Percentiles rank a stretch among this genome's conserved stretches.
Evolutionary conservation across 2,113 vertebrate genomes (phyloP).

Genomic region (Silurus glanis): DNA sequence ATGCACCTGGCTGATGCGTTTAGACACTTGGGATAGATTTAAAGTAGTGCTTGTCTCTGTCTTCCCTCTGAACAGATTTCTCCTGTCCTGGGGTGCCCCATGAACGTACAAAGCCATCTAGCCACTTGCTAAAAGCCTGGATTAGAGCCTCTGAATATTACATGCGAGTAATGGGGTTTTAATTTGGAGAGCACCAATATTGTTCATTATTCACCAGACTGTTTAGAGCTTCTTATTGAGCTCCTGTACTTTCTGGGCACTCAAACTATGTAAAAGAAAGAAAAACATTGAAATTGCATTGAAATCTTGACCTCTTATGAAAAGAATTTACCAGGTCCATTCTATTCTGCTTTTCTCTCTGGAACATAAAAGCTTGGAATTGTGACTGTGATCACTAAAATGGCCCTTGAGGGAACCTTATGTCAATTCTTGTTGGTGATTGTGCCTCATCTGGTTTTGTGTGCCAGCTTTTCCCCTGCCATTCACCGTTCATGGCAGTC

Average conservation of each 20-base stretch:
- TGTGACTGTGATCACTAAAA: conserved; percentile 38
- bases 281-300: conserved; percentile 25
- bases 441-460: conserved; percentile 37
- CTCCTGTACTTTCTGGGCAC: conserved; percentile 20
- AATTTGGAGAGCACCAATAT: conserved; percentile 41
- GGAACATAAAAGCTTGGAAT: conserved; percentile 34
- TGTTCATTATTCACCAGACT: conserved; percentile 43
- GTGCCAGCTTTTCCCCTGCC: conserved; percentile 25
- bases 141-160: conserved; percentile 56
- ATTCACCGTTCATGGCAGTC: conserved; percentile 36
- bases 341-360: conserved; percentile 20
- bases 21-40: conserved; percentile 38
- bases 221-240: conserved; percentile 23
- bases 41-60: conserved; percentile 15
- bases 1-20: conserved; percentile 29
- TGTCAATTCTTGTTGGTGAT: conserved; percentile 43
- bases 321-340: conserved; percentile 22
- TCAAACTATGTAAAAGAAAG: neutral
- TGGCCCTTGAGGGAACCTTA: conserved; percentile 45
- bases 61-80: conserved; percentile 43
- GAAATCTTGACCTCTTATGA: conserved; percentile 46
- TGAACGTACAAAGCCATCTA: conserved; percentile 29
- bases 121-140: conserved; percentile 50
- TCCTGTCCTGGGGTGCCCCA: conserved; percentile 45
- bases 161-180: conserved; percentile 53